Base-by-base conservation (phyloP, 1,140 invertebrate genomes). In the Batillaria attramentaria region DNA sequence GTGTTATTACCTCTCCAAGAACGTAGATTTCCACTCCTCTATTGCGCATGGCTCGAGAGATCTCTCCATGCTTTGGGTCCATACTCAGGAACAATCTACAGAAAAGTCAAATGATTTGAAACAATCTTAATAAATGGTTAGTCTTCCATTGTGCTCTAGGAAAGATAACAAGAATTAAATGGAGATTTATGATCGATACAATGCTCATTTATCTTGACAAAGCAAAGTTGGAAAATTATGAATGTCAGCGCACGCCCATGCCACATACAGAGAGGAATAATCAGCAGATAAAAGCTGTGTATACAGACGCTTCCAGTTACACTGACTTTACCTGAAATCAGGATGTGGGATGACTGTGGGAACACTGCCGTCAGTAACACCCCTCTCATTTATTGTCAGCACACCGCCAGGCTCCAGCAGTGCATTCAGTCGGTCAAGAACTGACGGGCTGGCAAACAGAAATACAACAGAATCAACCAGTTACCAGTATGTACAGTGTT, bases 41-140 rank as follows among this genome's bases (percentile, higher is more conserved):
- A 89, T 99, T 99, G 79, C 98, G 93, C 98, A 99, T 99, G 0
- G 98, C 98, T 87, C 98, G 93, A 4, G 98, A 99, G 78, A 99
- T 96, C 91, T 98, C 97, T 46, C 89, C 98, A 92, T 96, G 94
- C 85, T 94, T 94, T 0, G 98, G 97, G 92, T 99, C 95, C 94
- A 99, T 97, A 0, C 97, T 95, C 46, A 99, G 93, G 88, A 99
- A 98, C 28, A 99, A 92, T 69, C 98, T 94, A 78, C 66, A 88
- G 84, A 70, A 60, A 81, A 37, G 24, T 10, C 33, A 66, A 66
- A 66, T 8, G 39, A 33, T 18, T 6, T 6, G 57, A 50, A 50
- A 13, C 24, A 50, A 62, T 62, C 18, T 8, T 6, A 62, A 8
- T n/a, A 28, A 62, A 13, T 8, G 6, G n/a, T 62, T 6, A n/a